Base-by-base conservation (phyloP, 1,140 invertebrate species). In the Heliconius congener region DNA sequence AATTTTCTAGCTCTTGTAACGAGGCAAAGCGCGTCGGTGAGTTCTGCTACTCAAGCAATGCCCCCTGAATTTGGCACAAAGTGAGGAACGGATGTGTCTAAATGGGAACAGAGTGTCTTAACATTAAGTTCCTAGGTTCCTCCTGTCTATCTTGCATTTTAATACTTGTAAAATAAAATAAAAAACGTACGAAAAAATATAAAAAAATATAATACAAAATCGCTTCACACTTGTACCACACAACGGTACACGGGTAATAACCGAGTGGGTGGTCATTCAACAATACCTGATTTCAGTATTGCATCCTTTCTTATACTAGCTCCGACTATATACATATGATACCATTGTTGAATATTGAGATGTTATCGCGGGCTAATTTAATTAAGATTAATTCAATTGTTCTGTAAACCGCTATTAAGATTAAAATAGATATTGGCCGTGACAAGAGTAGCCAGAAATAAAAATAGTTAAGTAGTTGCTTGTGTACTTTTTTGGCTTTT, bases 201-300 rank as follows among this genome's bases (percentile, higher is more conserved):
- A 5, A 18, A 50, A 18, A 18, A 50, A 50, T 18, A 52, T 52
- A 18, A 23, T 3, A n/a, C 0, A 46, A 37, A 66, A 18, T 19
- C 60, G 73, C 73, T 73, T 23, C 2, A n/a, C 11, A 55, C 77
- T 72, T 79, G 50, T 16, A 34, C 78, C 78, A 72, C 19, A 66
- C 30, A 75, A 34, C 6, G 50, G 57, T 76, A 23, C 8, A 37
- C 50, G 71, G 78, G 76, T 79, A 79, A 79, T 70, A 57, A 74
- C 77, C 39, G 52, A 74, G 77, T 79, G 74, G 74, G 81, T 74
- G 76, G 74, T 77, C 71, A 74, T 34, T 76, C 57, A 81, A 77
- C 79, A 81, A 77, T 76, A 81, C 50, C 42, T 55, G 75, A 77
- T 81, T 77, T 81, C 57, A 42, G 66, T 80, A 80, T 76, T 60